These are phyloP conservation scores for Mesochorus sp. DNA, from an alignment of 2,888 invertebrate genomes.

Conservation along the genomic window DNA sequence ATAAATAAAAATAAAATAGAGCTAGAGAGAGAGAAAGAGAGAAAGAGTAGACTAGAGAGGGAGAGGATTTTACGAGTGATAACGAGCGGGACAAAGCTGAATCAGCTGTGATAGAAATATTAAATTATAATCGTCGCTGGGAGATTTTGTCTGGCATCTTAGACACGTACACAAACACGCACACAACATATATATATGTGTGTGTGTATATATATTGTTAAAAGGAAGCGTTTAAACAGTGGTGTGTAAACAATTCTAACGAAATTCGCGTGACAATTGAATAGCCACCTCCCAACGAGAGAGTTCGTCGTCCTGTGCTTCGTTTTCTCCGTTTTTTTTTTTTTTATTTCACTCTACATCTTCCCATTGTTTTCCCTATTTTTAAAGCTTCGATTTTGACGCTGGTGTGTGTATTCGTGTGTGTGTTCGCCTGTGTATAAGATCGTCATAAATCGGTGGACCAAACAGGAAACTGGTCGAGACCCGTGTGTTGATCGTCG, in stretches of 20 bases:
- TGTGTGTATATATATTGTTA: too few species aligned
- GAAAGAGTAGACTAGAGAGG: slow-evolving; percentile 22
- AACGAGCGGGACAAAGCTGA: slow-evolving; percentile 38
- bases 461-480: slow-evolving; percentile 54
- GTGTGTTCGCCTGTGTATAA: too few species aligned
- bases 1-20: slow-evolving; percentile 1
- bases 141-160: too few species aligned
- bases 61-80: slow-evolving; percentile 9
- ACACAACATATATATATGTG: too few species aligned
- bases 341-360: too few species aligned
- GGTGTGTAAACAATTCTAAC: slow-evolving; percentile 26
- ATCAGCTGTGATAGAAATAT: slow-evolving; percentile 59
- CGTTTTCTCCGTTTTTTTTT: too few species aligned
- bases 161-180: too few species aligned
- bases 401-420: slow-evolving; percentile 29
- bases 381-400: background rate
- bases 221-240: too few species aligned
- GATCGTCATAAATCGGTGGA: slow-evolving; percentile 47
- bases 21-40: background rate
- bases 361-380: too few species aligned
- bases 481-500: slow-evolving; percentile 18
- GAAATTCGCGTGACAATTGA: background rate
- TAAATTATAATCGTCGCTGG: too few species aligned
- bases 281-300: slow-evolving; percentile 1
- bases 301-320: slow-evolving; percentile 24